Evolutionary conservation across 2,797 vertebrate species (phyloP).

Genomic region (Alectoris magna): DNA sequence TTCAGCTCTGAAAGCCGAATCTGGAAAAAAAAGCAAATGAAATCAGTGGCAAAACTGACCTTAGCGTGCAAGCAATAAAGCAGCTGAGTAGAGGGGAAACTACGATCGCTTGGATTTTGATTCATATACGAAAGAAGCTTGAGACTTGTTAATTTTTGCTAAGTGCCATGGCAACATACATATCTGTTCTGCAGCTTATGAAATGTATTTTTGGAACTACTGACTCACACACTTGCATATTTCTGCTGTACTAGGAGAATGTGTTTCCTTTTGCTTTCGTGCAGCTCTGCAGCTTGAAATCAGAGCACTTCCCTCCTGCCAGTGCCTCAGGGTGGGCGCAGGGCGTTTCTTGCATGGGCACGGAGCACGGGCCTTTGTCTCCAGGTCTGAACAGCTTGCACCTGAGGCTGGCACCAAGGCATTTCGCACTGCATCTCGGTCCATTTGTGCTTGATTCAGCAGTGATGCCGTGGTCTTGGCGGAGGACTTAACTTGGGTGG

Average conservation of each 20-base stretch:
- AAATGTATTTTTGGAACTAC: constrained; percentile 80
- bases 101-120: neutral
- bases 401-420: neutral
- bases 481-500: neutral
- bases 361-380: accelerated
- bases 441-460: neutral
- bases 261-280: constrained; percentile 69
- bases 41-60: constrained; percentile 19
- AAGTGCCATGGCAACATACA: constrained; percentile 79
- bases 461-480: too few relatives aligned
- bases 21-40: neutral
- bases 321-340: neutral
- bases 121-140: constrained; percentile 58
- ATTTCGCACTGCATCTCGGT: too few relatives aligned
- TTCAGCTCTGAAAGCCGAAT: neutral
- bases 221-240: constrained; percentile 73
- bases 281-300: constrained; percentile 62
- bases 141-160: constrained; percentile 74
- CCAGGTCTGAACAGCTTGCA: too few relatives aligned
- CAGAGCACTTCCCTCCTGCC: constrained; percentile 64
- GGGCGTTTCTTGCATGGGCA: accelerated
- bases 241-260: constrained; percentile 71
- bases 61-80: neutral
- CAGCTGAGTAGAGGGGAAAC: constrained; percentile 18
- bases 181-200: constrained; percentile 72